Percentiles rank a stretch among this genome's conserved stretches.
These are phyloP conservation scores for Calephelis virginiensis DNA, from an alignment of 1,140 invertebrate species.

Conservation along the genomic window DNA sequence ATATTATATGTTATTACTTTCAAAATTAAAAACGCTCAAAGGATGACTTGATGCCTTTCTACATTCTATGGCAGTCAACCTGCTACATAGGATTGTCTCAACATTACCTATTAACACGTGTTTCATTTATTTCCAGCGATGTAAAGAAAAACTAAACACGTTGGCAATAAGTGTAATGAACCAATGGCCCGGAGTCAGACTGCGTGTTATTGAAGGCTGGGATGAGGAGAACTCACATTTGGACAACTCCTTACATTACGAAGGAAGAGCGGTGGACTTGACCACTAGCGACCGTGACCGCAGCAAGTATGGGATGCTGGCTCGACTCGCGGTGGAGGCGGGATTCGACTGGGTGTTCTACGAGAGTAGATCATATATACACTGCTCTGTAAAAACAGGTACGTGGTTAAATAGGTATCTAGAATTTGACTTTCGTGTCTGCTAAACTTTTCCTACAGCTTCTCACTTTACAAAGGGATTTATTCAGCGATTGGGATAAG, in stretches of 20 bases:
- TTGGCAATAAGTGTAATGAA: slow-evolving; percentile 98
- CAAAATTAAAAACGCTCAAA: too few species aligned
- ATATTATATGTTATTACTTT: too few species aligned
- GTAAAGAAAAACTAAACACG: slow-evolving; percentile 96
- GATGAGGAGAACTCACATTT: slow-evolving; percentile 92
- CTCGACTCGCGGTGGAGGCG: slow-evolving; percentile 95
- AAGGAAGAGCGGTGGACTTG: slow-evolving; percentile 96
- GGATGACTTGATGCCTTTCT: too few species aligned
- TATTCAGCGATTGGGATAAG: too few species aligned
- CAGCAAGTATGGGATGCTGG: slow-evolving; percentile 96
- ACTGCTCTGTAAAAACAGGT: slow-evolving; percentile 99
- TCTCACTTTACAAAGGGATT: too few species aligned
- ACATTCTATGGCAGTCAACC: too few species aligned
- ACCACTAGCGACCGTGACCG: slow-evolving; percentile 95
- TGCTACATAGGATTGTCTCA: too few species aligned
- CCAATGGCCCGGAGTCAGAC: slow-evolving; percentile 95
- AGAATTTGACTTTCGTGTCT: background rate
- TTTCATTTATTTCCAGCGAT: slow-evolving; percentile 84
- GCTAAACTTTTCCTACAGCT: too few species aligned
- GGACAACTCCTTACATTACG: slow-evolving; percentile 93
- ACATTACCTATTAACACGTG: background rate
- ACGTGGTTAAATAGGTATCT: slow-evolving; percentile 55
- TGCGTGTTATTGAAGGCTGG: slow-evolving; percentile 96
- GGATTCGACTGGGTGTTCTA: slow-evolving; percentile 99
- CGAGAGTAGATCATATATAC: slow-evolving; percentile 95